Base-by-base conservation (phyloP, 2,888 invertebrate genomes). In the Himalopsyche kuldschensis region DNA sequence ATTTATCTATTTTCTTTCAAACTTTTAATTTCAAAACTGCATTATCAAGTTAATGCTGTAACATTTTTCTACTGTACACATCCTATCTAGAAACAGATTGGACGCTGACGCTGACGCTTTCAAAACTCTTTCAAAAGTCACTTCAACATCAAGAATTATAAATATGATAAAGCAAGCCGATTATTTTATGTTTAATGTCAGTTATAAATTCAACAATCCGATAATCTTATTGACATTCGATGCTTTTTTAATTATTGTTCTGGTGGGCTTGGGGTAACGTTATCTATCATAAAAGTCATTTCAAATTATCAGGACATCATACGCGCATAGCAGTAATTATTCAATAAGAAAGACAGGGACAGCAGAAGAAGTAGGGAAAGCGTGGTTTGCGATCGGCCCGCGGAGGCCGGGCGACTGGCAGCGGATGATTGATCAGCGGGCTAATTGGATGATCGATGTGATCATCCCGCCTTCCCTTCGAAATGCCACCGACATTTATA, bases 371-470 rank as follows among this genome's bases (percentile, higher is more conserved):
- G 83, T 47, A 75, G 69, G 46, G 76, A 75, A 63, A 32, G 69
- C 55, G 31, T 27, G 48, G 32, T 20, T 75, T 41, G 46, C 35
- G 69, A 84, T 84, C 76, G 79, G 84, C 84, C 82, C 84, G 80
- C 84, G 82, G 79, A 32, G 79, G 83, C 79, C 80, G 75, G 75
- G 78, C 83, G 80, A 81, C 80, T 83, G 85, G 83, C 86, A 86
- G 90, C 88, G 89, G 91, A 93, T 93, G 93, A 93, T 93, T 93
- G 93, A 93, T 93, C 93, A 91, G 90, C 88, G 89, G 87, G 91
- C 92, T 93, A 93, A 93, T 93, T 93, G 93, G 92, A 93, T 93
- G 93, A 93, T 93, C 93, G 93, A 93, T 93, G 93, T 91, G 90
- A 81, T 84, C 83, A 78, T 79, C 82, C 80, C 81, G 30, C 88